These are phyloP conservation scores for Etia nguti DNA, from an alignment of 2,113 vertebrate species.

Conservation along the genomic window DNA sequence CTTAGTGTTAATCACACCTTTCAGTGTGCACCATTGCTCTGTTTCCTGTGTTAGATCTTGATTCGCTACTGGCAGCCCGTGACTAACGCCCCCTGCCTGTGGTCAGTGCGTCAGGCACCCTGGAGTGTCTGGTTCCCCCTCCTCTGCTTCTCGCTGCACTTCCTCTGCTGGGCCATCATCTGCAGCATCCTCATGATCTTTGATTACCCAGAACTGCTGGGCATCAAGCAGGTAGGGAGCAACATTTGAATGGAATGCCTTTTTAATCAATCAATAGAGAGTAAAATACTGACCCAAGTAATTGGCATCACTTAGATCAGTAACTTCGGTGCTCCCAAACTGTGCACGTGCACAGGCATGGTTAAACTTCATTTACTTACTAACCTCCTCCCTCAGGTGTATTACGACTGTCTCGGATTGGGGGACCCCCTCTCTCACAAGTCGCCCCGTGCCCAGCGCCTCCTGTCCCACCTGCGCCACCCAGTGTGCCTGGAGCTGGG, in stretches of 20 bases:
- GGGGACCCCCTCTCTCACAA: conserved; percentile 82
- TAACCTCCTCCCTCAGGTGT: conserved; percentile 71
- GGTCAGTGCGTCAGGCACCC: conserved; percentile 77
- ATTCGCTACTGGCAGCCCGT: conserved; percentile 81
- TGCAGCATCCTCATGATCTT: conserved; percentile 88
- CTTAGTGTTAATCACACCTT: not conserved
- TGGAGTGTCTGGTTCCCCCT: conserved; percentile 85
- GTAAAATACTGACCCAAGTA: not conserved
- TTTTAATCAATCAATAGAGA: not conserved
- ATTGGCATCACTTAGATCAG: not conserved
- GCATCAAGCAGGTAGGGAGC: conserved; percentile 82
- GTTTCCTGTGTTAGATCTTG: conserved; percentile 64
- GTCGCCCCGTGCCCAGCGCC: conserved; percentile 73
- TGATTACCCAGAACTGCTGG: conserved; percentile 86
- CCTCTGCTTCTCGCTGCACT: conserved; percentile 82
- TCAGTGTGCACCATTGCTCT: not conserved
- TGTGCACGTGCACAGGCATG: not conserved
- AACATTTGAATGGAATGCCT: not conserved
- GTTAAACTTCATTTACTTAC: not conserved
- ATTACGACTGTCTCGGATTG: conserved; percentile 80
- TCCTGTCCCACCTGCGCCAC: conserved; percentile 84
- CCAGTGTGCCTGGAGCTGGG: conserved; percentile 85
- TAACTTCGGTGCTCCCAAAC: not conserved
- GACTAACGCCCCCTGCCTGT: conserved; percentile 79
- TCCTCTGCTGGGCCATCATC: conserved; percentile 87